Percentiles rank a stretch among this genome's conserved stretches.
These are phyloP conservation scores for Pseudorectes ferrugineus DNA, from an alignment of 2,113 vertebrate species.

Conservation along the genomic window DNA sequence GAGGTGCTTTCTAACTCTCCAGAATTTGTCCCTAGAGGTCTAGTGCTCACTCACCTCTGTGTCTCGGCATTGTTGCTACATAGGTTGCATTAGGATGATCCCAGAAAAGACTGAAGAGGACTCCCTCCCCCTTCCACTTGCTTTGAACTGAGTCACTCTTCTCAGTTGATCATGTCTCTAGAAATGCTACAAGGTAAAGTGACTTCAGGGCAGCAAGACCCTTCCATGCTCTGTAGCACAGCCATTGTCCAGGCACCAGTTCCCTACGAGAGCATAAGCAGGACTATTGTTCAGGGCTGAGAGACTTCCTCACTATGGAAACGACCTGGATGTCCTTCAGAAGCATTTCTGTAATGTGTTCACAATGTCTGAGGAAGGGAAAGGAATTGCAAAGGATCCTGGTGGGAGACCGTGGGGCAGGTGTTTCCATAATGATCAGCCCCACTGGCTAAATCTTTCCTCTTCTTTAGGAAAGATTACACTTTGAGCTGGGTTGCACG, in stretches of 20 bases:
- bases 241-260: neutral
- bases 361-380: slow-evolving; percentile 11
- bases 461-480: neutral
- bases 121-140: neutral
- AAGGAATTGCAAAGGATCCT: neutral
- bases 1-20: neutral
- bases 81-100: neutral
- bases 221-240: neutral
- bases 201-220: neutral
- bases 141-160: neutral
- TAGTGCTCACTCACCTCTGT: neutral
- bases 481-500: neutral
- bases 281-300: neutral
- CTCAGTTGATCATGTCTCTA: neutral
- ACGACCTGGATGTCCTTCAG: neutral
- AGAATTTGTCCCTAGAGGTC: neutral
- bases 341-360: slow-evolving; percentile 40
- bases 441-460: neutral
- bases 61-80: neutral
- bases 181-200: neutral
- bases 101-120: neutral
- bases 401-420: neutral
- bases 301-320: neutral
- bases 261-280: neutral
- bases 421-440: neutral